Base-by-base conservation (phyloP, 2,113 vertebrate species). In the Micromys minutus region DNA sequence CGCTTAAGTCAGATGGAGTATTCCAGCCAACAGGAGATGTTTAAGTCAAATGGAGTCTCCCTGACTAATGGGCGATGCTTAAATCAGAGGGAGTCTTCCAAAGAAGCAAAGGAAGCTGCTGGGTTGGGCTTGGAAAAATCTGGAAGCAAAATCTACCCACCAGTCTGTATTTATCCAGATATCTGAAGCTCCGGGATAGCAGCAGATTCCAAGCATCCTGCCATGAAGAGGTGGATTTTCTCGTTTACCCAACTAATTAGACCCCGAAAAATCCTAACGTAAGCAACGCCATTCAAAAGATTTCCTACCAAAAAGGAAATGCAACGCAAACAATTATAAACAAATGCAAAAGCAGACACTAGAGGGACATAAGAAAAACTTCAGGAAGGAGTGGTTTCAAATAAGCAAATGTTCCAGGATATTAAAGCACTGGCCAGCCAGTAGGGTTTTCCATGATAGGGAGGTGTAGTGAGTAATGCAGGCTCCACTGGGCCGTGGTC, bases 71-170 rank as follows among this genome's bases (percentile, higher is more conserved):
- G 61, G 9, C 0, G 10, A 63, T 63, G 61, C 61, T 63, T 63
- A 63, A 63, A 5, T 6, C 4, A 34, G 12, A 31, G 4, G 29
- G 63, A 5, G 11, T 67, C 26, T 31, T 90, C 65, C 17, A 42
- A 85, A 95, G 90, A 87, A 90, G 86, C 57, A 86, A n/a, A 93
- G 92, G 89, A 95, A 97, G 61, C 50, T 84, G 86, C 42, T 92
- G 92, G 86, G 55, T 69, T 74, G 65, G 71, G 57, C 83, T 94
- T 90, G 79, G 93, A 94, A 97, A 61, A 97, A 74, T 84, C 72
- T 65, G 69, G 94, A 94, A 94, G 75, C 94, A 83, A 96, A 97
- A 95, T 94, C 95, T 45, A 19, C 93, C 93, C 89, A 93, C 87
- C 90, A 93, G 79, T 96, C n/a, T 65, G 74, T 90, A 79, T 88